Base-by-base conservation (phyloP, 2,797 vertebrate species). In the Scleropages formosus region DNA sequence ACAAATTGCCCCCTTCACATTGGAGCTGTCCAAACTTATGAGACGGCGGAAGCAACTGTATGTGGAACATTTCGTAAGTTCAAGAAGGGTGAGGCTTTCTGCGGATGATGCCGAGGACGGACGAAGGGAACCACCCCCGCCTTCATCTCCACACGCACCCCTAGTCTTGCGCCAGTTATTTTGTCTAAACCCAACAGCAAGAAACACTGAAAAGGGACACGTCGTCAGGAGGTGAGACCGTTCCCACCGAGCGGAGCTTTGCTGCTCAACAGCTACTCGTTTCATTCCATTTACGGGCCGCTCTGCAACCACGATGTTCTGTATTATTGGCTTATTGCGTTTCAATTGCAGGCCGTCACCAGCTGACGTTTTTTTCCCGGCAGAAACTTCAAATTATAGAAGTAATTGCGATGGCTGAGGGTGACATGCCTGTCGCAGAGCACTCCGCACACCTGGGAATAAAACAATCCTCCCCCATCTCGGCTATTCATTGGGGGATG, bases 1-100 rank as follows among this genome's bases (percentile, higher is more conserved):
- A 88, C 89, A 90, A 91, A 92, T 90, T 91, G 90, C 92, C 92
- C 89, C 26, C 85, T 90, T 90, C 84, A 85, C 83, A 6, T 39
- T 84, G 75, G 81, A 65, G 64, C 75, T 69, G 64, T 70, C 67
- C 58, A 56, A 75, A 75, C 75, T 75, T 67, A 51, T 75, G 75
- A 66, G 62, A 70, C 39, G 58, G 66, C 56, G 76, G 67, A 70
- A 76, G 76, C 59, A 27, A 62, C 75, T 51, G 65, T 70, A 68
- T 76, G 51, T 18, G 47, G 59, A 58, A 27, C 58, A 53, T 56
- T 70, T 76, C 62, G 90, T 82, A 82, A 82, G 86, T 90, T 91
- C 85, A 88, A 90, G 89, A 84, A 85, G 89, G 89, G 90, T 91
- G 88, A 90, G 87, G 88, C 4, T 56, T 67, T 85, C 88, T 84